Conservation (phyloP, 1,140 invertebrate genomes). For the Orchesella cincta region DNA sequence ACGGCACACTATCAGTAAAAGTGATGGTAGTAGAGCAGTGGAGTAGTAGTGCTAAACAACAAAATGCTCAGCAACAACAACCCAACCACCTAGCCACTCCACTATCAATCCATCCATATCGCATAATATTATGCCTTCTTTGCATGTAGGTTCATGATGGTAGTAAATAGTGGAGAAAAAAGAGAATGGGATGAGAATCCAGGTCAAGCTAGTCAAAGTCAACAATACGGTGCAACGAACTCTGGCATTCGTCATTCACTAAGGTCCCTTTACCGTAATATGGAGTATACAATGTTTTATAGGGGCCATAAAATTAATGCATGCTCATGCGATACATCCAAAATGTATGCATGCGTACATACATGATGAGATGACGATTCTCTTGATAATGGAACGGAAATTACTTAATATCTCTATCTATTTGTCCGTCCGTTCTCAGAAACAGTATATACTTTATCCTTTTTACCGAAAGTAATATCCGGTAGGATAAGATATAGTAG, state of each 20-base stretch:
- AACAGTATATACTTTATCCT: too few relatives aligned
- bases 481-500: background rate
- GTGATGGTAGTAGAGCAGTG: background rate
- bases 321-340: too few relatives aligned
- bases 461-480: too few relatives aligned
- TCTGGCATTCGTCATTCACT: conserved; percentile 36
- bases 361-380: background rate
- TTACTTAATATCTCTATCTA: background rate
- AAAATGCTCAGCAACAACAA: background rate
- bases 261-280: conserved; percentile 11
- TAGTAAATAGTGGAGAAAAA: conserved; percentile 28
- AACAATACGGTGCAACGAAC: conserved; percentile 52
- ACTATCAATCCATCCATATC: conserved; percentile 6
- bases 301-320: conserved; percentile 26
- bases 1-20: background rate
- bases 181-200: conserved; percentile 42
- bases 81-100: background rate
- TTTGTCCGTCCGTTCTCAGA: background rate
- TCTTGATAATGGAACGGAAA: background rate
- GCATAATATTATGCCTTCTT: background rate
- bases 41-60: conserved; percentile 8
- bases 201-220: conserved; percentile 51
- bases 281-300: conserved; percentile 11
- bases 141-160: conserved; percentile 7
- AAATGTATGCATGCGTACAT: background rate